Evolutionary conservation across 2,888 invertebrate genomes (phyloP).

Genomic region (Hartigia nigra): DNA sequence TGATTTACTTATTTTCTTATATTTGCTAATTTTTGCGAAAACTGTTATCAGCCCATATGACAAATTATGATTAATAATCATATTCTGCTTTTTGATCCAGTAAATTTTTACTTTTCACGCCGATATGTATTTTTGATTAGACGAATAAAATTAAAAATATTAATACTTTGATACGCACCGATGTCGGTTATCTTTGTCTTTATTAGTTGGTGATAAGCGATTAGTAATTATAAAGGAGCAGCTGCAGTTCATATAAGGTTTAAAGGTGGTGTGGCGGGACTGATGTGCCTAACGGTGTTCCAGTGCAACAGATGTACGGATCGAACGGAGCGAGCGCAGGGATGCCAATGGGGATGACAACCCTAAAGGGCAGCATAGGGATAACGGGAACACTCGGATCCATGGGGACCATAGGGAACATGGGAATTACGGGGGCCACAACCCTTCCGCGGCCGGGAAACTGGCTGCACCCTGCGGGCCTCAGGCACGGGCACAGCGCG

Average conservation of each 20-base stretch:
- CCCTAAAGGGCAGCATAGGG: constrained; percentile 69
- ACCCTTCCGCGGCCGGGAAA: constrained; percentile 81
- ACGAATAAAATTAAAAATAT: no score
- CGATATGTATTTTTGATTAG: no score
- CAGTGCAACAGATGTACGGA: constrained; percentile 83
- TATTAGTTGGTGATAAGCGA: no score
- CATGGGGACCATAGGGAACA: constrained; percentile 68
- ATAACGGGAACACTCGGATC: constrained; percentile 71
- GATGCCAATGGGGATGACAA: constrained; percentile 63
- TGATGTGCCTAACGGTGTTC: constrained; percentile 66
- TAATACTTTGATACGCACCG: no score
- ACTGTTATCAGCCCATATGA: no score
- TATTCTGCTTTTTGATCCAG: no score
- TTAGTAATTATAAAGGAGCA: no score
- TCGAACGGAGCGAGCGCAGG: constrained; percentile 75
- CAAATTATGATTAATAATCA: no score
- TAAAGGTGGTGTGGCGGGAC: constrained; percentile 51
- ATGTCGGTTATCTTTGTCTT: no score
- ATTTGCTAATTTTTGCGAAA: no score
- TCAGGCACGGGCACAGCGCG: constrained; percentile 79
- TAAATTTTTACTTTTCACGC: no score
- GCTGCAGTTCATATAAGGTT: not conserved
- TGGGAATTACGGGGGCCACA: constrained; percentile 65
- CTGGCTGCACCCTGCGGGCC: constrained; percentile 96
- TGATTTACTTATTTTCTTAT: no score